Conservation (phyloP, 2,888 invertebrate species). For the Drosophila meridionalis region DNA sequence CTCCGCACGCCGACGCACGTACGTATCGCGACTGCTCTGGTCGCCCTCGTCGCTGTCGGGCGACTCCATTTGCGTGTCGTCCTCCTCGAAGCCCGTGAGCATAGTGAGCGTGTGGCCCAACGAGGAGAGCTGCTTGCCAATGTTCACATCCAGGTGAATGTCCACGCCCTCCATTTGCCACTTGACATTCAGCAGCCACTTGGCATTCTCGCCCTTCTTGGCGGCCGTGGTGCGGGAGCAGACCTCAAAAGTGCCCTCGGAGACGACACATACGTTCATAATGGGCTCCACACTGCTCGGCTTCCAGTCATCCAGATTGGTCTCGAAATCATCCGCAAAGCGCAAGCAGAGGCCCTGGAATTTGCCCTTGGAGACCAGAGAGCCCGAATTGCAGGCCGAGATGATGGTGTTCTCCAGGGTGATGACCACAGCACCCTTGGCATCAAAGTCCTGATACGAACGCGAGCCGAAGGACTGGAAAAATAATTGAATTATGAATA, state of each 20-base stretch:
- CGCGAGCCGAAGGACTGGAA: constrained; percentile 88
- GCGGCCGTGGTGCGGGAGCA: constrained; percentile 92
- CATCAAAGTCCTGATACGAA: constrained; percentile 90
- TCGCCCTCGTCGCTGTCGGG: constrained; percentile 93
- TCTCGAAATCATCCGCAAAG: constrained; percentile 99
- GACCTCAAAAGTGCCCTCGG: constrained; percentile 99
- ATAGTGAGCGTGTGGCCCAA: constrained; percentile 98
- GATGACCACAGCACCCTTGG: constrained; percentile 96
- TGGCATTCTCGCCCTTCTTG: constrained; percentile 95
- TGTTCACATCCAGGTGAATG: constrained; percentile 97
- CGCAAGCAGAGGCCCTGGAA: constrained; percentile 96
- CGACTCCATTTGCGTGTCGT: constrained; percentile 88
- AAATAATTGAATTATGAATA: background rate
- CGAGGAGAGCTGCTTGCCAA: constrained; percentile 97
- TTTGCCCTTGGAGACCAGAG: constrained; percentile 96
- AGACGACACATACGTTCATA: constrained; percentile 98
- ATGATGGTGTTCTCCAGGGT: constrained; percentile 98
- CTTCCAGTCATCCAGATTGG: constrained; percentile 98
- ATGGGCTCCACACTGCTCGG: constrained; percentile 93
- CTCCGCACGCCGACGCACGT: constrained; percentile 88
- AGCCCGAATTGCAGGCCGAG: constrained; percentile 96
- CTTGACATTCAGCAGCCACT: constrained; percentile 98
- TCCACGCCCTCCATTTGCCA: constrained; percentile 99
- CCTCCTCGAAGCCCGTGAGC: constrained; percentile 96
- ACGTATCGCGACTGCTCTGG: constrained; percentile 86